phyloP scores from a whole-genome alignment of 2,113 vertebrate species.

The Callionymus lyra region DNA sequence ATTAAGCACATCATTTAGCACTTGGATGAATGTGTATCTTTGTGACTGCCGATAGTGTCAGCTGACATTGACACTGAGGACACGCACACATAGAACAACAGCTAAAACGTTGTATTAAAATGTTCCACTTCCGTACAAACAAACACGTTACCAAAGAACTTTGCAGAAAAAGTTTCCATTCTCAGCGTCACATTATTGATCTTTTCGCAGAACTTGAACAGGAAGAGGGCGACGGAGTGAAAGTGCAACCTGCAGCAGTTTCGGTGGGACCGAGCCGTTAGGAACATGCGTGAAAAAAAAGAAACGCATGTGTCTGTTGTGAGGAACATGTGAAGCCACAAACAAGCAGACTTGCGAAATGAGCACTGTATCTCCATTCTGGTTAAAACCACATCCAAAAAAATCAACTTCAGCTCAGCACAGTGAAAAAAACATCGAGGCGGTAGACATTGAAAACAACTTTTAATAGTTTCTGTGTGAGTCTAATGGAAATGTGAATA shows the following conservation, averaged over 20 bases:
- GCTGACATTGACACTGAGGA: slow-evolving; percentile 36
- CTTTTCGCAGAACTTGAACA: slow-evolving; percentile 22
- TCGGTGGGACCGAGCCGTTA: slow-evolving; percentile 40
- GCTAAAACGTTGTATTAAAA: no score
- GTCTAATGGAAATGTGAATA: no score
- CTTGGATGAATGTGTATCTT: slow-evolving; percentile 36
- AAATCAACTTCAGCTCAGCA: slow-evolving; percentile 18
- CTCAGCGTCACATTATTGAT: slow-evolving; percentile 7
- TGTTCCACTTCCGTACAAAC: no score
- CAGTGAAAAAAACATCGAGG: slow-evolving; percentile 5
- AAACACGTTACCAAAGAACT: no score
- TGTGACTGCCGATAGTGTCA: slow-evolving; percentile 37
- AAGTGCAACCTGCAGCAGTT: slow-evolving; percentile 34
- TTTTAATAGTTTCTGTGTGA: no score
- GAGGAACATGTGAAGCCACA: slow-evolving; percentile 42
- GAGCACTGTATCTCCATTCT: slow-evolving; percentile 18
- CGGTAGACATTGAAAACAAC: background rate
- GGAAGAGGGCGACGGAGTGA: slow-evolving; percentile 22
- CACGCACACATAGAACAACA: no score
- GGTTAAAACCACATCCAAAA: slow-evolving; percentile 26
- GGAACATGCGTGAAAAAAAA: slow-evolving; percentile 42
- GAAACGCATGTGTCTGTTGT: slow-evolving; percentile 37
- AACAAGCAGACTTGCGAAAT: slow-evolving; percentile 24
- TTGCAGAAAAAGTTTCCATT: no score
- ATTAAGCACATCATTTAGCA: slow-evolving; percentile 43